phyloP scores from a whole-genome alignment of 2,888 invertebrate species.

The Zelleria hepariella region DNA sequence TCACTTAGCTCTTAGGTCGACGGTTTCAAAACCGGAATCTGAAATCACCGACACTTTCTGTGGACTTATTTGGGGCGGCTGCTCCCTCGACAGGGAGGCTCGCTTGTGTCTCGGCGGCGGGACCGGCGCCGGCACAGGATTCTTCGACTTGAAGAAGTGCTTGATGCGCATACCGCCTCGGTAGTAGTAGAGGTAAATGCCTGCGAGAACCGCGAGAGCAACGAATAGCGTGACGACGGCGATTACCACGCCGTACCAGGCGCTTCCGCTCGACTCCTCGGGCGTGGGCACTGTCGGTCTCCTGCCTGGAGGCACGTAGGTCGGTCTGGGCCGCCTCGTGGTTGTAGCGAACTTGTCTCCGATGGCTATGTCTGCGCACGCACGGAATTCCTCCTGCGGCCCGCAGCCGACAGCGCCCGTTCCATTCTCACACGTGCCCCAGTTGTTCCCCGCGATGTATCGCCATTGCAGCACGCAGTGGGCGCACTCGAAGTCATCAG shows the following conservation, averaged over 20 bases:
- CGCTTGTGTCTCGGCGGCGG: slow-evolving; percentile 61
- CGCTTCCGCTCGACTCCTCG: slow-evolving; percentile 49
- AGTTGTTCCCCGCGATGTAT: slow-evolving; percentile 89
- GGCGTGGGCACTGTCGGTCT: slow-evolving; percentile 53
- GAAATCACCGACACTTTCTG: slow-evolving; percentile 45
- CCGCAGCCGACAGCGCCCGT: slow-evolving; percentile 88
- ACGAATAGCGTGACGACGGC: slow-evolving; percentile 77
- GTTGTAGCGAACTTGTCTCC: slow-evolving; percentile 66
- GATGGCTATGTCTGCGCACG: slow-evolving; percentile 86
- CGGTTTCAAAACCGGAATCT: slow-evolving; percentile 64
- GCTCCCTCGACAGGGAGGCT: slow-evolving; percentile 48
- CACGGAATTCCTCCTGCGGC: slow-evolving; percentile 89
- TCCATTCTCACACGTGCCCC: slow-evolving; percentile 82
- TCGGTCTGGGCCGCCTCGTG: slow-evolving; percentile 55
- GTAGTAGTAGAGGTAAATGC: slow-evolving; percentile 83
- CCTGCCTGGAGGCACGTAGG: slow-evolving; percentile 55
- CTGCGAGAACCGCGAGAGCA: slow-evolving; percentile 75
- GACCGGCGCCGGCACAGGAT: slow-evolving; percentile 43
- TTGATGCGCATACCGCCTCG: slow-evolving; percentile 79
- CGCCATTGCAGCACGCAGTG: slow-evolving; percentile 93
- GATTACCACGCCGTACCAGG: slow-evolving; percentile 72
- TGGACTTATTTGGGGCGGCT: slow-evolving; percentile 45
- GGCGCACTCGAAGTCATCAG: slow-evolving; percentile 76
- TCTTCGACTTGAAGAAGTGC: slow-evolving; percentile 68
- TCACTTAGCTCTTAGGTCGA: slow-evolving; percentile 53